Conservation (phyloP, 2,797 vertebrate genomes). For the Chrysocyon brachyurus region DNA sequence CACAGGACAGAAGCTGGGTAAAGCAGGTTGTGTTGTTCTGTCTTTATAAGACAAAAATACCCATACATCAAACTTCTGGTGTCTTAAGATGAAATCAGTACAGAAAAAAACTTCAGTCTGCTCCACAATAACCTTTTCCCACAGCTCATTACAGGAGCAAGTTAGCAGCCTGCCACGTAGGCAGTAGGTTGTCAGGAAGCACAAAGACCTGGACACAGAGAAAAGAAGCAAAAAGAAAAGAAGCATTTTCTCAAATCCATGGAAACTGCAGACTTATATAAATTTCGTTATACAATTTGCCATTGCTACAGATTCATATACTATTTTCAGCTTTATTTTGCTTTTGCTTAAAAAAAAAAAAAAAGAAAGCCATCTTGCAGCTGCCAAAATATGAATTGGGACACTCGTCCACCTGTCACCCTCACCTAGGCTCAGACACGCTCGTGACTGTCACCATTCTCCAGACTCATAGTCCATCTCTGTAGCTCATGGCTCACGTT, state of each 20-base stretch:
- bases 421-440: not conserved
- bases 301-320: conserved; percentile 16
- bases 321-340: conserved; percentile 69
- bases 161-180: not conserved
- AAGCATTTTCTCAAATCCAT: conserved; percentile 48
- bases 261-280: conserved; percentile 47
- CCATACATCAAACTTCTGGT: not conserved
- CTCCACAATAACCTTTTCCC: not conserved
- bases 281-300: conserved; percentile 52
- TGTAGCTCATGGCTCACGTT: not conserved
- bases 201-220: not conserved
- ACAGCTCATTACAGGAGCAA: not conserved
- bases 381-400: conserved; percentile 23
- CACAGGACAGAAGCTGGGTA: not conserved
- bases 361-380: not conserved
- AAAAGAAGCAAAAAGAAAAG: not conserved
- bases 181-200: conserved; percentile 18
- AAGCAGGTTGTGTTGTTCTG: not conserved
- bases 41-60: conserved; percentile 39
- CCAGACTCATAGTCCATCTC: not conserved
- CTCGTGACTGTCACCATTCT: not conserved
- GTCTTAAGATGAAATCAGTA: not conserved
- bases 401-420: not conserved
- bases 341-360: not conserved
- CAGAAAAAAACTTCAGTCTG: not conserved